Evolutionary conservation across 2,888 invertebrate genomes (phyloP), one percentile per base, ranked within the genome.

Genomic region (Archips crataeganus): DNA sequence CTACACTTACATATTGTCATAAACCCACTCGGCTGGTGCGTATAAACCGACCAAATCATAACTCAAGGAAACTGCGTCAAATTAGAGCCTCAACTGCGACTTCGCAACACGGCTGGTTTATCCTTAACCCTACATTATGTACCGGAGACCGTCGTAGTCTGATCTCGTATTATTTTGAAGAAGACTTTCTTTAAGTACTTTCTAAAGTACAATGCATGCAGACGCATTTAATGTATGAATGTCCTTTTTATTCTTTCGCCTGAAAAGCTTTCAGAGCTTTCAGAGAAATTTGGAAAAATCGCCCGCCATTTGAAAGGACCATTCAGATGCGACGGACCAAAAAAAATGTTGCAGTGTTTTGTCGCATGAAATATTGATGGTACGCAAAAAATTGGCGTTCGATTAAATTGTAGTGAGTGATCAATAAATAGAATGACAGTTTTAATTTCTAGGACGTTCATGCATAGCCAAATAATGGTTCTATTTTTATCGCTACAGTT

Each of bases 1-100:
- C 89, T 65, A 74, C 74, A 88, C 88, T 87, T 89, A 89, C 89
- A 88, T 88, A 86, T 88, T 89, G 89, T 83, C 82, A 82, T 84
- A 85, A 81, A 82, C 80, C 80, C 80, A 79, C 81, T 80, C 82
- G 79, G 80, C 79, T 83, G 77, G 82, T 78, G 81, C 77, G 80
- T 85, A 79, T 85, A 82, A 88, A 67, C 82, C 89, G 82, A 77
- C 86, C 81, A 79, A 85, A 80, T 80, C 75, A 63, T 77, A 81
- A 79, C 77, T 80, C 69, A 71, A 80, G 83, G 82, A 80, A 82
- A 84, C 79, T 74, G 74, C 77, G 77, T 76, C 57, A 74, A 81
- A 80, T 77, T 77, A 77, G 81, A 79, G 77, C 77, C 82, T 79
- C 72, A 78, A 71, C 70, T 70, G 68, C 76, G 45, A 62, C 81